These are phyloP conservation scores for Onychomys arenicola DNA, from an alignment of 2,797 vertebrate genomes.

Conservation along the genomic window DNA sequence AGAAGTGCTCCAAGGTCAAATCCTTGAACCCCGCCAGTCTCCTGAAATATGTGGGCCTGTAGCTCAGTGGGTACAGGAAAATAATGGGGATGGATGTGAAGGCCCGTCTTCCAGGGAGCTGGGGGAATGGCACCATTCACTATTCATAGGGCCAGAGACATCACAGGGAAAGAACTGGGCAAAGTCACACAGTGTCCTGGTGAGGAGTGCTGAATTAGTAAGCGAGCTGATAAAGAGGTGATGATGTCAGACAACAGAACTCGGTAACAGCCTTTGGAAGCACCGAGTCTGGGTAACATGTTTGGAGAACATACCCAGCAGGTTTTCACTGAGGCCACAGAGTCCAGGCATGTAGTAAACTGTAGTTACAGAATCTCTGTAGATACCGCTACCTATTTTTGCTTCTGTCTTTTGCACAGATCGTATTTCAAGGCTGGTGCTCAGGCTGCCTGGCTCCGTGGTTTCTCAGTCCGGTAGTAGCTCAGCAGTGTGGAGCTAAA, in stretches of 20 bases:
- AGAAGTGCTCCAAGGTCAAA: background rate
- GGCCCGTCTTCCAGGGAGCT: background rate
- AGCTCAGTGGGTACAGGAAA: background rate
- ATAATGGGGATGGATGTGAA: background rate
- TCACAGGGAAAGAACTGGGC: conserved; percentile 7
- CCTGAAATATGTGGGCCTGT: background rate
- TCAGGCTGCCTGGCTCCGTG: background rate
- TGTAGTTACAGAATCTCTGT: conserved; percentile 50
- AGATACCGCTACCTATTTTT: background rate
- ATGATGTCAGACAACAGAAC: conserved; percentile 55
- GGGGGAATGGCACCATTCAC: background rate
- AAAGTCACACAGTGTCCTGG: conserved; percentile 34
- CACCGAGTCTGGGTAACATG: background rate
- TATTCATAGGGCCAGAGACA: background rate
- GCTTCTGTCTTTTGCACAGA: background rate
- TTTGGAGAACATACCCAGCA: conserved; percentile 50
- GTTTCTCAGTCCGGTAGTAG: background rate
- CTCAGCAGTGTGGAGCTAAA: background rate
- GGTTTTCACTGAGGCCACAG: background rate
- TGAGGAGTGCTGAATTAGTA: conserved; percentile 29
- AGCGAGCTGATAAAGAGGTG: conserved; percentile 48
- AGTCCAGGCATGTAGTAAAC: conserved; percentile 60
- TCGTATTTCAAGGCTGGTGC: background rate
- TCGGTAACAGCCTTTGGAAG: conserved; percentile 69
- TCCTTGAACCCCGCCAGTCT: background rate